Evolutionary conservation across 92 coral and sea anemone species (phyloP).

Genomic region (Plumapathes pennacea): DNA sequence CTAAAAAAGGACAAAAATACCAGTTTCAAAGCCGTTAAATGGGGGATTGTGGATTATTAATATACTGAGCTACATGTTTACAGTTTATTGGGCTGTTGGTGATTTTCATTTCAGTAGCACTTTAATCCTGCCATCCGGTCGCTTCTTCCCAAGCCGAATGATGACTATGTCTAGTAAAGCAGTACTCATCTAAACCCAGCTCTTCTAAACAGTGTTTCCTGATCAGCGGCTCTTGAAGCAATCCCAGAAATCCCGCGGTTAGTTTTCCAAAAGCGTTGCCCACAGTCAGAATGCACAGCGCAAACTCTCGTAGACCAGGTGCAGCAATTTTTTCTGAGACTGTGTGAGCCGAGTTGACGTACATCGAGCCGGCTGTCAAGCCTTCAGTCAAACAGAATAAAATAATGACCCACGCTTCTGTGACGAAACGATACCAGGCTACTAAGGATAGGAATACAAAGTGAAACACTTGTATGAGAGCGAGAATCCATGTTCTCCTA

Average conservation of each 20-base stretch:
- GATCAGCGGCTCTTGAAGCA: slow-evolving; percentile 62
- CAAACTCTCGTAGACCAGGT: slow-evolving; percentile 55
- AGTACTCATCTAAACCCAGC: slow-evolving; percentile 55
- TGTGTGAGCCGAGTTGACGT: slow-evolving; percentile 77
- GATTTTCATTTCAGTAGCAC: too few relatives aligned
- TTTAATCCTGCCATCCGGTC: too few relatives aligned
- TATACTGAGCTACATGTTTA: too few relatives aligned
- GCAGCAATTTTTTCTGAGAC: slow-evolving; percentile 62
- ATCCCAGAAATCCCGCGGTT: slow-evolving; percentile 61
- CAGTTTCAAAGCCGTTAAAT: too few relatives aligned
- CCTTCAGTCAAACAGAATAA: slow-evolving; percentile 71
- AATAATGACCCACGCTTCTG: slow-evolving; percentile 55
- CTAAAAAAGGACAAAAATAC: too few relatives aligned
- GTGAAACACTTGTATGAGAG: slow-evolving; percentile 49
- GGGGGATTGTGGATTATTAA: too few relatives aligned
- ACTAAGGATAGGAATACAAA: slow-evolving; percentile 45
- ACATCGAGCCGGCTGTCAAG: slow-evolving; percentile 81
- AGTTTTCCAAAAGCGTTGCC: slow-evolving; percentile 83
- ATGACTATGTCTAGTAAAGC: slow-evolving; percentile 64
- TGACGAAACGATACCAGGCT: slow-evolving; percentile 71
- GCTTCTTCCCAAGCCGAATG: slow-evolving; percentile 56
- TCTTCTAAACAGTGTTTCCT: slow-evolving; percentile 62
- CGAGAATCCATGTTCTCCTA: slow-evolving; percentile 74
- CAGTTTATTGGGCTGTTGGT: too few relatives aligned
- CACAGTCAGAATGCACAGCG: slow-evolving; percentile 70